phyloP scores from a whole-genome alignment of 2,113 vertebrate species.

The Phocoena sinus region DNA sequence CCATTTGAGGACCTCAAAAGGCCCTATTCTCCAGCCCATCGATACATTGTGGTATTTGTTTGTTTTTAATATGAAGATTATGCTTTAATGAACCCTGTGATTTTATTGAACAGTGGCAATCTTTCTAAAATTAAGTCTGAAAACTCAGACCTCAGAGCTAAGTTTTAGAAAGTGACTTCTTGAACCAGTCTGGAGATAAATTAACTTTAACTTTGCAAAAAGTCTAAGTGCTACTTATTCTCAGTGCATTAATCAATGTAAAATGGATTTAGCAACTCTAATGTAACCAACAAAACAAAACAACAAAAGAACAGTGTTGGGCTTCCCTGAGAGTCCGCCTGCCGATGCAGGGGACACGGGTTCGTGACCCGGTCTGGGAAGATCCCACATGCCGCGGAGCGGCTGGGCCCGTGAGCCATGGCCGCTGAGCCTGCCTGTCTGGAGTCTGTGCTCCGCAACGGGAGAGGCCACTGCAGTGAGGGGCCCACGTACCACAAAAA shows the following conservation, averaged over 20 bases:
- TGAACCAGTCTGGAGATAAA: neutral
- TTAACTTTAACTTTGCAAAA: neutral
- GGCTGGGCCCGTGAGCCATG: too few species aligned
- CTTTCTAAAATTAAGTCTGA: slow-evolving; percentile 22
- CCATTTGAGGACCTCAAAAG: neutral
- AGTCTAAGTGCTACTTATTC: neutral
- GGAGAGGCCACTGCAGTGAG: too few species aligned
- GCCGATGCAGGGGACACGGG: too few species aligned
- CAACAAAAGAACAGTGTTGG: neutral
- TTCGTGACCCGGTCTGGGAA: too few species aligned
- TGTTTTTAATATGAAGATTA: neutral
- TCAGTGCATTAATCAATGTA: neutral
- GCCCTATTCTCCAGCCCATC: neutral
- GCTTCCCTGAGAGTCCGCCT: too few species aligned
- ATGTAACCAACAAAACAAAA: neutral
- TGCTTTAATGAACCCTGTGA: neutral
- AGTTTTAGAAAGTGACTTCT: neutral
- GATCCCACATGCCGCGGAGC: too few species aligned
- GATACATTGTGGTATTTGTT: neutral
- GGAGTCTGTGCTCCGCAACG: too few species aligned
- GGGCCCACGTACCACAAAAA: too few species aligned
- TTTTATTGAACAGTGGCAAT: neutral
- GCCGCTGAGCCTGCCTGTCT: too few species aligned
- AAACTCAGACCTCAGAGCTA: neutral
- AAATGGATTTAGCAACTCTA: neutral